Evolutionary conservation across 1,140 invertebrate species (phyloP).

Genomic region (Leptestheria dahalacensis): DNA sequence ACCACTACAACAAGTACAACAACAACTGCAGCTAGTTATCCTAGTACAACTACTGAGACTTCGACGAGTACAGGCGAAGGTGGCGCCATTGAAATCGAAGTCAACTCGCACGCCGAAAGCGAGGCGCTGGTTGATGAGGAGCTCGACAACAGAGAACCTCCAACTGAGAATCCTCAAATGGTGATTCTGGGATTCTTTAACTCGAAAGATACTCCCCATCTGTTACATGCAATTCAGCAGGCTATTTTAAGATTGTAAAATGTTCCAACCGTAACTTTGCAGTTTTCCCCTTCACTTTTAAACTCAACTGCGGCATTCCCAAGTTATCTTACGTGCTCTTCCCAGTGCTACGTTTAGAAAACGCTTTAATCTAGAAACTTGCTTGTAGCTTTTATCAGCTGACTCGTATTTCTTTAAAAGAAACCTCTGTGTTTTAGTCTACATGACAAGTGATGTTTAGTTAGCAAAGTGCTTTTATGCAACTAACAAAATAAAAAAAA

Average conservation of each 20-base stretch:
- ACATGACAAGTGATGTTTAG: no score
- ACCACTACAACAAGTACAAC: not conserved
- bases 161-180: not conserved
- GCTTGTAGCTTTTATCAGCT: no score
- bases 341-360: no score
- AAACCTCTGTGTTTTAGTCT: no score
- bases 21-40: not conserved
- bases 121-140: not conserved
- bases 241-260: not conserved
- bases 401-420: no score
- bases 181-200: not conserved
- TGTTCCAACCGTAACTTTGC: not conserved
- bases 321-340: no score
- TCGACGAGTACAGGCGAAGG: not conserved
- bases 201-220: not conserved
- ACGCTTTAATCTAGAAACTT: no score
- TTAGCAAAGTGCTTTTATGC: no score
- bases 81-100: not conserved
- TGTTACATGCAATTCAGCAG: not conserved
- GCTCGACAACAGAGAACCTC: not conserved
- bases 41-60: no score
- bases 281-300: not conserved
- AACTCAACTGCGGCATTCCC: not conserved
- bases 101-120: not conserved
- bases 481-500: no score